Evolutionary conservation across 1,140 invertebrate species (phyloP).

Genomic region (Pogonomyrmex barbatus): DNA sequence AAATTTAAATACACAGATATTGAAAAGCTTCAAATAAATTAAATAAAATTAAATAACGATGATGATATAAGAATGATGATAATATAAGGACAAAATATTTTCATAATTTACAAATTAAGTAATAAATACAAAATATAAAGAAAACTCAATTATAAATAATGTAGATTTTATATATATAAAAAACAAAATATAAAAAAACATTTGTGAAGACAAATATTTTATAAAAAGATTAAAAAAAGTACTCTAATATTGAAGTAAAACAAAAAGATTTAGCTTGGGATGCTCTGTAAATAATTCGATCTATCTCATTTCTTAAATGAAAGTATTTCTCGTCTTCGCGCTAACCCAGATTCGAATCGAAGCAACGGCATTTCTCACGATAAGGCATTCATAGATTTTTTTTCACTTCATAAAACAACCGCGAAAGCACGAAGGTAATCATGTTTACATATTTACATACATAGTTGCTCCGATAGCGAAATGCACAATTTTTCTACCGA

Average conservation of each 20-base stretch:
- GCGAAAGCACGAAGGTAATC: slow-evolving; percentile 20
- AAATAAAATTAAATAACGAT: not conserved
- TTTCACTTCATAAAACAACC: slow-evolving; percentile 47
- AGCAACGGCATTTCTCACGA: slow-evolving; percentile 14
- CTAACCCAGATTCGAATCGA: not conserved
- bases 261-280: not conserved
- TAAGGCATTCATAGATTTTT: slow-evolving; percentile 55
- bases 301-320: not conserved
- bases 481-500: slow-evolving; percentile 51
- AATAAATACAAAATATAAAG: not conserved
- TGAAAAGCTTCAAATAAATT: too few relatives aligned
- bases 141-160: not conserved
- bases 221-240: not conserved
- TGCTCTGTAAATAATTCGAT: not conserved
- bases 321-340: not conserved
- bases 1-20: not conserved
- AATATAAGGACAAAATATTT: not conserved
- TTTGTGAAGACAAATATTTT: not conserved
- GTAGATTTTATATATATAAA: not conserved
- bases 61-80: not conserved
- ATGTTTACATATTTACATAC: slow-evolving; percentile 51
- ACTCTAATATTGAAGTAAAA: slow-evolving; percentile 1
- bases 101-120: not conserved
- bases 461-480: slow-evolving; percentile 38
- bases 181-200: not conserved